phyloP scores from a whole-genome alignment of 2,797 vertebrate genomes.

The Paedocypris micromegethes region DNA sequence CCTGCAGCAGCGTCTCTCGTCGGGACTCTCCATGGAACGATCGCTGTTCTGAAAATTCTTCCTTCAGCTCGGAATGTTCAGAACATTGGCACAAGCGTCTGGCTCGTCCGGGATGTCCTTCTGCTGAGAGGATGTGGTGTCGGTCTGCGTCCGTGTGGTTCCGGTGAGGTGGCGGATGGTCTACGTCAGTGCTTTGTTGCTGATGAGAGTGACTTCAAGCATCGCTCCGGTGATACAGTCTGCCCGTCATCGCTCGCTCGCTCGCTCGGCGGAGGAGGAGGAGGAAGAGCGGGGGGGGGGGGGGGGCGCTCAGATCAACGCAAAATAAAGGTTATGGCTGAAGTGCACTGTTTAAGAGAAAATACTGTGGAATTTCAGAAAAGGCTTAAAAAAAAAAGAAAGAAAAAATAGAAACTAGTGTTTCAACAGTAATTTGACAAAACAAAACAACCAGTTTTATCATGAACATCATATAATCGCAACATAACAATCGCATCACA shows the following conservation, averaged over 20 bases:
- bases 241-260: conserved; percentile 50
- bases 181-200: conserved; percentile 62
- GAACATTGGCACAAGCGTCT: conserved; percentile 45
- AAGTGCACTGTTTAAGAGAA: no score
- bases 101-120: conserved; percentile 36
- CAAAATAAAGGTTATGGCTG: conserved; percentile 16
- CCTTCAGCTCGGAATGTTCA: conserved; percentile 37
- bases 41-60: conserved; percentile 53
- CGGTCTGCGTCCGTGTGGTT: conserved; percentile 42
- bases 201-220: conserved; percentile 65
- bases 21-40: conserved; percentile 53
- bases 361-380: no score
- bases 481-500: no score
- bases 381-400: no score
- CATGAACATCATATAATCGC: no score
- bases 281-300: no score
- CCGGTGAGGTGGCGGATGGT: conserved; percentile 51
- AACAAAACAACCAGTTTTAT: no score
- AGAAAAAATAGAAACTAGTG: no score
- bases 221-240: conserved; percentile 52
- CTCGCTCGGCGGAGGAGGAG: neutral
- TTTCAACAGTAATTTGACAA: no score
- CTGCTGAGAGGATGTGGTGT: conserved; percentile 27
- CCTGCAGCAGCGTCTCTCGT: conserved; percentile 68
- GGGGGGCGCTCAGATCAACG: no score